These are phyloP conservation scores for Galeruca laticollis DNA, from an alignment of 2,888 invertebrate species.

Conservation along the genomic window DNA sequence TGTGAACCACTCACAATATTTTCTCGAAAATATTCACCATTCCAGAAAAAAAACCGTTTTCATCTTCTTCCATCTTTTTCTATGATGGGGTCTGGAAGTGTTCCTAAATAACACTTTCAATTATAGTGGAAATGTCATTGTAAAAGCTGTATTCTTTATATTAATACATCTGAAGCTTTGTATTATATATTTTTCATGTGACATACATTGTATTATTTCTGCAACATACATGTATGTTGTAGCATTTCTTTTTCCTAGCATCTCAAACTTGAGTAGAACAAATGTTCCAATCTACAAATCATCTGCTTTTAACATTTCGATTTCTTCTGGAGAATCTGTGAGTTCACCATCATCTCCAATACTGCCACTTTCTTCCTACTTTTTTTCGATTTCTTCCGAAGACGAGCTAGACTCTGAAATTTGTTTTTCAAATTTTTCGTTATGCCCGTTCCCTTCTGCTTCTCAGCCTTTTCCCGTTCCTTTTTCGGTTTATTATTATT, in stretches of 20 bases:
- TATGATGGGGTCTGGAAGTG: constrained; percentile 22
- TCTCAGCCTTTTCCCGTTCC: constrained; percentile 13
- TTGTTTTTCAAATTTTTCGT: constrained; percentile 20
- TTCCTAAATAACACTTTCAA: constrained; percentile 14
- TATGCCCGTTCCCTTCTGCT: constrained; percentile 9
- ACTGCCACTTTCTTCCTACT: constrained; percentile 26
- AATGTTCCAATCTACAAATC: constrained; percentile 17
- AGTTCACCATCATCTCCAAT: constrained; percentile 20
- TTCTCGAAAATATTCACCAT: constrained; percentile 15
- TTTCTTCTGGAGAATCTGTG: constrained; percentile 19
- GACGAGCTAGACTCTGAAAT: constrained; percentile 8
- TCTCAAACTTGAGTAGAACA: constrained; percentile 16
- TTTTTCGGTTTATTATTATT: constrained; percentile 24
- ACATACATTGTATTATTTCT: constrained; percentile 14
- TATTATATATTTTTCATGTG: constrained; percentile 22
- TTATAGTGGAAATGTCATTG: constrained; percentile 22
- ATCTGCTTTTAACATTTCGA: constrained; percentile 13
- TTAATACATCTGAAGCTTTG: constrained; percentile 22
- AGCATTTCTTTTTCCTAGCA: constrained; percentile 10
- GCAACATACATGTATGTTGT: constrained; percentile 16
- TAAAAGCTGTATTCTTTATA: constrained; percentile 17
- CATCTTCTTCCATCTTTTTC: constrained; percentile 18
- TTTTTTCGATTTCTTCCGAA: constrained; percentile 19
- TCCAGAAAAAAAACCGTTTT: constrained; percentile 19
- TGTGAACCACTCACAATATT: constrained; percentile 4